These are phyloP conservation scores for Melanargia galathea DNA, from an alignment of 2,888 invertebrate species.

Conservation along the genomic window DNA sequence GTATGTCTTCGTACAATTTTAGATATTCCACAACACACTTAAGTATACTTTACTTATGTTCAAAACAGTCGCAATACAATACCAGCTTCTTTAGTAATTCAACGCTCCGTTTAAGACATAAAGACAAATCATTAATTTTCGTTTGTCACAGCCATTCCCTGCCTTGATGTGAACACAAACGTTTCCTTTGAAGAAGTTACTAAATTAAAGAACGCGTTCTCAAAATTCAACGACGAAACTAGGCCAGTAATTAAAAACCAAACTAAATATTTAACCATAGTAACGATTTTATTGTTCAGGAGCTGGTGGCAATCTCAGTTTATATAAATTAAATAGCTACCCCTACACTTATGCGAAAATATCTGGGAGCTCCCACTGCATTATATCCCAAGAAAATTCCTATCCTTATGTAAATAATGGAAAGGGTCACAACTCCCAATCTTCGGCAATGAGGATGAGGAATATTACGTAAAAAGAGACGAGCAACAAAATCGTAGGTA, in stretches of 20 bases:
- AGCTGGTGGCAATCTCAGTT: not conserved
- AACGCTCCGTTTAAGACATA: slow-evolving; percentile 18
- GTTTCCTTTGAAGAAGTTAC: slow-evolving; percentile 45
- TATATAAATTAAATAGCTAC: no score
- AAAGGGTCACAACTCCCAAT: no score
- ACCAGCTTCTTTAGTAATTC: slow-evolving; percentile 8
- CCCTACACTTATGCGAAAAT: no score
- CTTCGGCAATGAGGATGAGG: no score
- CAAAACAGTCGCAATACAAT: not conserved
- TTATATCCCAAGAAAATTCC: not conserved
- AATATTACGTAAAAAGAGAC: no score
- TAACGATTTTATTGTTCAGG: slow-evolving; percentile 24
- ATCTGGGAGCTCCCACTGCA: no score
- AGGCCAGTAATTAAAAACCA: slow-evolving; percentile 58
- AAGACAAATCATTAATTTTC: slow-evolving; percentile 36
- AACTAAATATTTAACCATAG: slow-evolving; percentile 49
- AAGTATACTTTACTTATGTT: not conserved
- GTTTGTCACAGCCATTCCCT: slow-evolving; percentile 45
- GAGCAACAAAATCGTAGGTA: no score
- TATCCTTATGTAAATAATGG: not conserved
- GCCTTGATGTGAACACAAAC: slow-evolving; percentile 37
- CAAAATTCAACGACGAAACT: slow-evolving; percentile 47
- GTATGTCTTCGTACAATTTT: not conserved
- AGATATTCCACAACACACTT: not conserved
- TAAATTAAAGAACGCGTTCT: slow-evolving; percentile 44